Conservation (phyloP, 2,797 vertebrate species). For the Ctenosaura bakeri region DNA sequence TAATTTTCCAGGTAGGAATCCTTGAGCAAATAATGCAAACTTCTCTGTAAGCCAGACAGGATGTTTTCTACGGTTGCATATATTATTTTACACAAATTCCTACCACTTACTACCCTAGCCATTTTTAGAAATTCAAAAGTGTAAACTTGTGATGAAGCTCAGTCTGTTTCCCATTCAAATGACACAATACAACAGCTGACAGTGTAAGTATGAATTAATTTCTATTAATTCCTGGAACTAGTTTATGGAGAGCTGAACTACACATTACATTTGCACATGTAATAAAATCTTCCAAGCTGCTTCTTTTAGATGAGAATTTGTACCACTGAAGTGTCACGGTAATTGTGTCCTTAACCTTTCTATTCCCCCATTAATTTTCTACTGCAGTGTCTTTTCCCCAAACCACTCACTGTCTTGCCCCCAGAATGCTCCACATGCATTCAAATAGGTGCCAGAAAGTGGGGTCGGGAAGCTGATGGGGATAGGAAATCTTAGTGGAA, state of each 20-base stretch:
- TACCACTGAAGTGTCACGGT: neutral
- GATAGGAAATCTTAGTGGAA: neutral
- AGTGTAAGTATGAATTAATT: neutral
- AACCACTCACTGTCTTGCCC: neutral
- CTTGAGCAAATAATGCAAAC: neutral
- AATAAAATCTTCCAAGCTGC: neutral
- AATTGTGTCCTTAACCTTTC: neutral
- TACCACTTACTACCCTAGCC: neutral
- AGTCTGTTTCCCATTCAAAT: neutral
- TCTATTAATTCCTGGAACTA: neutral
- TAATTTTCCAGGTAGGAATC: neutral
- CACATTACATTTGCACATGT: neutral
- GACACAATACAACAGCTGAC: neutral
- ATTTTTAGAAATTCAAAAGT: conserved; percentile 15
- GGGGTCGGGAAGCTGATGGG: too few relatives aligned
- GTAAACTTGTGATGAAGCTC: neutral
- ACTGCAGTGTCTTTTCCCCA: neutral
- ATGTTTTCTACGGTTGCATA: neutral
- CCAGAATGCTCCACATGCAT: neutral
- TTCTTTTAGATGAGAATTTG: neutral
- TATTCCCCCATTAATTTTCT: neutral
- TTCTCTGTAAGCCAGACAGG: neutral
- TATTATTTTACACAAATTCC: conserved; percentile 10
- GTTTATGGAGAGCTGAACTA: neutral
- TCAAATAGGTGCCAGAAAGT: neutral